Evolutionary conservation across 2,888 invertebrate genomes (phyloP).

Genomic region (Ecliptopera silaceata): DNA sequence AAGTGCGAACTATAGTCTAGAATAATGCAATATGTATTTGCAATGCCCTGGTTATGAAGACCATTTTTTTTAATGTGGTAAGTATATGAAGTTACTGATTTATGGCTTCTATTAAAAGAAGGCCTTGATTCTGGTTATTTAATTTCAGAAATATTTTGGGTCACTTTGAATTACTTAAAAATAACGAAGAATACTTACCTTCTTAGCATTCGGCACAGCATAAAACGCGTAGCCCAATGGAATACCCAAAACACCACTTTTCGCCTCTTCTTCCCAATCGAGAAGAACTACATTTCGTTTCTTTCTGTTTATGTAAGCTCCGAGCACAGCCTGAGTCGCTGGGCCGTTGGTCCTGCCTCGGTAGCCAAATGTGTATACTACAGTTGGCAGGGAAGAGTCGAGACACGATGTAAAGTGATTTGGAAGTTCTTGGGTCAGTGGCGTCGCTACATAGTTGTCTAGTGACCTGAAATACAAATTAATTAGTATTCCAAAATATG

Average conservation of each 20-base stretch:
- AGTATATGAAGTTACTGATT: too few relatives aligned
- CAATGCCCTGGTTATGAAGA: too few relatives aligned
- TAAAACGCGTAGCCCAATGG: constrained; percentile 61
- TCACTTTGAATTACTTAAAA: background rate
- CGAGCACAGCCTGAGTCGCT: constrained; percentile 66
- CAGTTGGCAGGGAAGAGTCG: constrained; percentile 55
- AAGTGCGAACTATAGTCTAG: too few relatives aligned
- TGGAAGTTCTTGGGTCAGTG: constrained; percentile 49
- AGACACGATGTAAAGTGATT: constrained; percentile 55
- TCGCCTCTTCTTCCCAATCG: constrained; percentile 75
- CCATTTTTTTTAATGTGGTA: too few relatives aligned
- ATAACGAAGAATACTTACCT: constrained; percentile 54
- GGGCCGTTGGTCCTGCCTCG: constrained; percentile 61
- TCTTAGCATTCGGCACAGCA: constrained; percentile 70
- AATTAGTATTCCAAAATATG: background rate
- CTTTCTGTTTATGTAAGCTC: constrained; percentile 59
- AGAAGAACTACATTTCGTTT: constrained; percentile 70
- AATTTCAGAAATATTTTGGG: too few relatives aligned
- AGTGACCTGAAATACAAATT: constrained; percentile 50
- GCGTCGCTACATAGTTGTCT: constrained; percentile 49
- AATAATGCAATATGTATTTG: too few relatives aligned
- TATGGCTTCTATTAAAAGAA: too few relatives aligned
- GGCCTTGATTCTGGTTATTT: too few relatives aligned
- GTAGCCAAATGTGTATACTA: constrained; percentile 75
- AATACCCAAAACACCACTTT: constrained; percentile 61